phyloP scores from a whole-genome alignment of 64 coral and sea anemone genomes.

The Catalaphyllia jardinei region DNA sequence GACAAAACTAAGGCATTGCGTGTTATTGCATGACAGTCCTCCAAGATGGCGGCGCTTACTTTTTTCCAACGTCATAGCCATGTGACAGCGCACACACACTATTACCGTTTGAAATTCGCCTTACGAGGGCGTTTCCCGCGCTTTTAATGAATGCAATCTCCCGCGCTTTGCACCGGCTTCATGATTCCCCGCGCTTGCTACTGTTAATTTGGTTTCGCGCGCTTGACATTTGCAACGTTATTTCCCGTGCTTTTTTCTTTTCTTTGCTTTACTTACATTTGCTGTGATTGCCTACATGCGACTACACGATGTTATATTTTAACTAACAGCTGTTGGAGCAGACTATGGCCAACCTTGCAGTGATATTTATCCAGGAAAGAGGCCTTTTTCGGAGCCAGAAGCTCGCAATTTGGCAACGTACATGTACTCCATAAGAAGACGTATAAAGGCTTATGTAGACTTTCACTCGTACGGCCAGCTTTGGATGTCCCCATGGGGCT shows the following conservation, averaged over 20 bases:
- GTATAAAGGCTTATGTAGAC: slow-evolving; percentile 76
- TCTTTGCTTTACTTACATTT: too few relatives aligned
- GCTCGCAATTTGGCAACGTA: slow-evolving; percentile 50
- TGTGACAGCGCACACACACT: too few relatives aligned
- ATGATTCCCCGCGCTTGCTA: background rate
- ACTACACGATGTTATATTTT: background rate
- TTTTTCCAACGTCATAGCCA: too few relatives aligned
- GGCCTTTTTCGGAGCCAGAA: slow-evolving; percentile 80
- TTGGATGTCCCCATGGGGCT: slow-evolving; percentile 88
- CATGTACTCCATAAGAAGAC: slow-evolving; percentile 57
- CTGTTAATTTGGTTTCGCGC: background rate
- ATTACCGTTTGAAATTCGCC: too few relatives aligned
- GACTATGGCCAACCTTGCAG: slow-evolving; percentile 61
- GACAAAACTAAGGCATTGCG: too few relatives aligned
- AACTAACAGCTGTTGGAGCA: slow-evolving; percentile 56
- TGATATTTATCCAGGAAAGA: slow-evolving; percentile 64
- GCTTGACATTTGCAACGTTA: background rate
- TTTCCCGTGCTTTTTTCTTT: too few relatives aligned
- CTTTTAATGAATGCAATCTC: background rate
- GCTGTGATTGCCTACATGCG: too few relatives aligned
- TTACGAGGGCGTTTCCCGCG: background rate
- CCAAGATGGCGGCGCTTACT: too few relatives aligned
- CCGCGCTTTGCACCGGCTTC: background rate
- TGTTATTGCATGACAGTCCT: too few relatives aligned
- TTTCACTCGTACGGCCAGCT: slow-evolving; percentile 88